Base-by-base conservation (phyloP, 37 sponge, comb jelly and placozoan species). In the Chondrosia reniformis region DNA sequence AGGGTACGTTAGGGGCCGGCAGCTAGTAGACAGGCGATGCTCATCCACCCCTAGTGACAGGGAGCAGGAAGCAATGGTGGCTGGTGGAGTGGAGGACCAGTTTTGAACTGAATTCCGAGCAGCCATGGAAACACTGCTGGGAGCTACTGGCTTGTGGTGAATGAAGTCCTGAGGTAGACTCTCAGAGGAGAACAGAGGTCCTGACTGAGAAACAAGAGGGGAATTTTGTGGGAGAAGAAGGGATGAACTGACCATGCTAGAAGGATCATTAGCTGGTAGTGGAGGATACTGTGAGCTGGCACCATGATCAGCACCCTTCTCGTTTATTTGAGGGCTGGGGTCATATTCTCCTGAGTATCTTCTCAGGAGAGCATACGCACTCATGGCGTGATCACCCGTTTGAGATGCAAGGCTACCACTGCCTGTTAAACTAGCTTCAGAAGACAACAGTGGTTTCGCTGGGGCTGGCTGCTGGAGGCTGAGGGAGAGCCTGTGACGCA, bases 1-100 rank as follows among this genome's bases (percentile, higher is more conserved):
- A 49, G 92, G 65, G 46, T 91, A 91, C 12, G 92, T 87, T 37
- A 91, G 78, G 2, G 92, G 87, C 4, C 87, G 71, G 21, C 72
- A 69, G 30, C 87, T 87, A 0, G 84, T 78, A 13, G 72, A 44
- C 22, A 34, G 42, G n/a, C 24, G 4, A 21, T 38, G 39, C 22
- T 69, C 72, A 12, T 69, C 72, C n/a, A 24, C 41, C 21, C 36
- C 72, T 1, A 69, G 43, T 3, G 72, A 39, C n/a, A 69, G 72
- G 58, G 58, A 56, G n/a, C n/a, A n/a, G 58, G 58, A 56, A 3
- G 27, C 27, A 28, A 24, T 6, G 22, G 72, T 38, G 42, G 72
- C 44, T 17, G 36, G 13, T 13, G 72, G 24, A 39, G 41, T 38
- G n/a, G 72, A 69, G 4, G 41, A 39, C 72, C 41, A 39, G 13